Conservation (phyloP, 2,797 vertebrate genomes). For the Anguilla marmorata region DNA sequence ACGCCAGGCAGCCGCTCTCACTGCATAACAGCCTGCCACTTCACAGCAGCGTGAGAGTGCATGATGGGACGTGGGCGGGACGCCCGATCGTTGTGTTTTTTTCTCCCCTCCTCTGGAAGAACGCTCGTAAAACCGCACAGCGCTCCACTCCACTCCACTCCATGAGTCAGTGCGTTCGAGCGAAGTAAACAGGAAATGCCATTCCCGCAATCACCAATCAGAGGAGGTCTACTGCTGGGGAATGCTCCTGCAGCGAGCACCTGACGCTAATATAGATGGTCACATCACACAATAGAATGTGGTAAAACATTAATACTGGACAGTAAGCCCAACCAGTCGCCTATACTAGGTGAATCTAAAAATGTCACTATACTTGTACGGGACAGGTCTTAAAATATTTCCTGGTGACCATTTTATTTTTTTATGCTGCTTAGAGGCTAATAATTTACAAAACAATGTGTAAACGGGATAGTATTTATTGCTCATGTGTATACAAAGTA, state of each 20-base stretch:
- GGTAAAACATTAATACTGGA: background rate
- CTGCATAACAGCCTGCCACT: background rate
- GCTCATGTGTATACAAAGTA: background rate
- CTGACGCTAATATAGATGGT: background rate
- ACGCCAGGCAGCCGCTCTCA: background rate
- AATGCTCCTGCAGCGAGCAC: background rate
- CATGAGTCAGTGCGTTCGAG: background rate
- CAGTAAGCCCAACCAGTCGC: background rate
- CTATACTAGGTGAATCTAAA: background rate
- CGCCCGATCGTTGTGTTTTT: background rate
- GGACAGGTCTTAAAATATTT: background rate
- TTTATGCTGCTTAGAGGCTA: background rate
- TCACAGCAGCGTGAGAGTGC: constrained; percentile 3
- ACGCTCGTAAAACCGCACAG: background rate
- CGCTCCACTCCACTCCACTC: background rate
- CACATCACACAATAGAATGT: background rate
- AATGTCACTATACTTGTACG: background rate
- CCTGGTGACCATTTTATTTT: background rate
- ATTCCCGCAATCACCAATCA: background rate
- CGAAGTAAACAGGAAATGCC: background rate
- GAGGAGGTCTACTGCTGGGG: background rate
- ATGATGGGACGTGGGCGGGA: background rate
- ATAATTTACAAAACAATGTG: background rate
- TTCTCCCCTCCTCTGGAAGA: background rate
- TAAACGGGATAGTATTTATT: background rate